These are phyloP conservation scores for Aleiodes alternator DNA, from an alignment of 2,888 invertebrate genomes.

Conservation along the genomic window DNA sequence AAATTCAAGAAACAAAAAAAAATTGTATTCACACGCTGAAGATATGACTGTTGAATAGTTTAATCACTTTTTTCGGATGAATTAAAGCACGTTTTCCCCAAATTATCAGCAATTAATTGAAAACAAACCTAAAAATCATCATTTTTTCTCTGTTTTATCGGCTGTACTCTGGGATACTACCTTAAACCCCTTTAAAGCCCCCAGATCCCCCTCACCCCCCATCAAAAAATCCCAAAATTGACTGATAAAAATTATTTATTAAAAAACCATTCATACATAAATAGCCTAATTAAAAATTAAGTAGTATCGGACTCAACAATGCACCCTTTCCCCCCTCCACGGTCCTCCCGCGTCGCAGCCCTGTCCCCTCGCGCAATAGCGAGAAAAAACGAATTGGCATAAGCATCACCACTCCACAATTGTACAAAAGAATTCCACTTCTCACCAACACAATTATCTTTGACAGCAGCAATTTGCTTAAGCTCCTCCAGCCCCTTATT, in stretches of 20 bases:
- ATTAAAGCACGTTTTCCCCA: too few species aligned
- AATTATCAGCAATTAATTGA: too few species aligned
- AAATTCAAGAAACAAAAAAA: too few species aligned
- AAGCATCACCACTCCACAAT: constrained; percentile 15
- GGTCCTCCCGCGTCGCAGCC: background rate
- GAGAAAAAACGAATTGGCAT: background rate
- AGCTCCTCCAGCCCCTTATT: background rate
- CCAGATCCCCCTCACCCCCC: too few species aligned
- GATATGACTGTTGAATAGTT: too few species aligned
- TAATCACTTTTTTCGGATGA: too few species aligned
- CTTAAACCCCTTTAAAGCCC: too few species aligned
- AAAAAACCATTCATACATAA: constrained; percentile 24
- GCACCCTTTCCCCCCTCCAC: background rate
- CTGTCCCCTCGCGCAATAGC: constrained; percentile 1
- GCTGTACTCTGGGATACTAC: too few species aligned
- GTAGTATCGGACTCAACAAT: constrained; percentile 23
- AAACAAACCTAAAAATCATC: too few species aligned
- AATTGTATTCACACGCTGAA: too few species aligned
- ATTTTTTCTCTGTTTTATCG: too few species aligned
- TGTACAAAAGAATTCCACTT: constrained; percentile 45
- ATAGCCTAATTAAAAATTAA: background rate
- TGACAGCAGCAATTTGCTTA: background rate
- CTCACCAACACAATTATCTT: background rate
- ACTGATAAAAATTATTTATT: constrained; percentile 3
- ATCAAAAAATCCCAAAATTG: background rate